Evolutionary conservation across 1,140 invertebrate genomes (phyloP).

Genomic region (Tetranychus urticae): DNA sequence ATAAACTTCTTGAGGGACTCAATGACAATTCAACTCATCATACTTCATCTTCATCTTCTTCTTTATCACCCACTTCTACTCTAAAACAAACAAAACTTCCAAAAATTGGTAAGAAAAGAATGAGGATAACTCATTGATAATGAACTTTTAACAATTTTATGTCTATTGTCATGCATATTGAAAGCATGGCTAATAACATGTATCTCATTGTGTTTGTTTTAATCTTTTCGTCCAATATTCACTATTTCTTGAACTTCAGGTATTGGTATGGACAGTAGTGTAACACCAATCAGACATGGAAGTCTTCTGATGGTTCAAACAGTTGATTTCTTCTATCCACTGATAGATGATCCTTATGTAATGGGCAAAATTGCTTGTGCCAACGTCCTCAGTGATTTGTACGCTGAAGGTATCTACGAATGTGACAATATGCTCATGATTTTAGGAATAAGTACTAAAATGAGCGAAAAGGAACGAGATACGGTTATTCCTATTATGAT

Average conservation of each 20-base stretch:
- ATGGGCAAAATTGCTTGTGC: conserved; percentile 95
- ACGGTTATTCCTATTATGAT: conserved; percentile 33
- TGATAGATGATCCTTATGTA: conserved; percentile 97
- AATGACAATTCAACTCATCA: conserved; percentile 24
- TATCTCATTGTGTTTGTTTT: too few relatives aligned
- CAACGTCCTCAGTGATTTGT: conserved; percentile 90
- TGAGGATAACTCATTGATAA: too few relatives aligned
- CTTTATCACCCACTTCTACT: conserved; percentile 1
- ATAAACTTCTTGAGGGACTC: conserved; percentile 81
- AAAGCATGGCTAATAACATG: too few relatives aligned
- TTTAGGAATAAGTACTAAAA: conserved; percentile 75
- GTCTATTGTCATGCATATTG: too few relatives aligned
- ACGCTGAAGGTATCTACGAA: conserved; percentile 95
- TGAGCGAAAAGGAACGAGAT: conserved; percentile 33
- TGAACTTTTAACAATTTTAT: too few relatives aligned
- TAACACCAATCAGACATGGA: conserved; percentile 69
- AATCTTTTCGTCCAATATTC: too few relatives aligned
- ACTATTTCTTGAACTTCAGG: background rate
- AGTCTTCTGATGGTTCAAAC: conserved; percentile 88
- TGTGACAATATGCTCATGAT: conserved; percentile 99
- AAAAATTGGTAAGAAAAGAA: conserved; percentile 1
- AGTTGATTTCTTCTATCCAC: conserved; percentile 93
- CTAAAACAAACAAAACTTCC: conserved; percentile 5
- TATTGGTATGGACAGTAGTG: conserved; percentile 71
- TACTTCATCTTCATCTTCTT: conserved; percentile 1